phyloP scores from a whole-genome alignment of 1,140 invertebrate genomes.

The Protaetia brevitarsis region DNA sequence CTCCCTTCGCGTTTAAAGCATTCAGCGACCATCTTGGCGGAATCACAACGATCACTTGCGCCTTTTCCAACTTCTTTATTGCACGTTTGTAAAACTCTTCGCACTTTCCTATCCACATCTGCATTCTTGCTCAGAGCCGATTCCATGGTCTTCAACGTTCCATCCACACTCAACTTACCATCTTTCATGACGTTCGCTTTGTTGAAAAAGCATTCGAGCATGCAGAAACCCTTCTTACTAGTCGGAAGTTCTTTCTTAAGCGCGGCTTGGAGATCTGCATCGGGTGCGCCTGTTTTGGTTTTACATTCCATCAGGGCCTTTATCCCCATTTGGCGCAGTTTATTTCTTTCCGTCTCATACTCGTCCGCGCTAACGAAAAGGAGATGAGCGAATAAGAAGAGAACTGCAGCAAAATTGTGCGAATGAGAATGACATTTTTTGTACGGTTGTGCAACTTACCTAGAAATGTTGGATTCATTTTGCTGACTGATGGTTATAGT shows the following conservation, averaged over 20 bases:
- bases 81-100: slow-evolving; percentile 32
- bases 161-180: slow-evolving; percentile 37
- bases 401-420: neutral
- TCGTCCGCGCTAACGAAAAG: neutral
- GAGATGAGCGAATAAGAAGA: neutral
- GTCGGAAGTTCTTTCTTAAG: slow-evolving; percentile 32
- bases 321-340: slow-evolving; percentile 20
- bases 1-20: slow-evolving; percentile 37
- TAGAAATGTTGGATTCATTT: too few species aligned
- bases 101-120: slow-evolving; percentile 31
- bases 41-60: slow-evolving; percentile 30
- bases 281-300: slow-evolving; percentile 30
- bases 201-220: slow-evolving; percentile 39
- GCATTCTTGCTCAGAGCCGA: slow-evolving; percentile 31
- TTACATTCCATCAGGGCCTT: slow-evolving; percentile 29
- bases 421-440: too few species aligned
- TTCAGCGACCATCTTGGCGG: slow-evolving; percentile 33
- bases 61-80: slow-evolving; percentile 33
- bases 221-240: slow-evolving; percentile 37
- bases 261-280: slow-evolving; percentile 34
- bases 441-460: too few species aligned
- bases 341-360: slow-evolving; percentile 19
- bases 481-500: too few species aligned
- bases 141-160: slow-evolving; percentile 31
- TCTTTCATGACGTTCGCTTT: slow-evolving; percentile 34